Evolutionary conservation across 2,888 invertebrate species (phyloP).

Genomic region (Hemithea aestivaria): DNA sequence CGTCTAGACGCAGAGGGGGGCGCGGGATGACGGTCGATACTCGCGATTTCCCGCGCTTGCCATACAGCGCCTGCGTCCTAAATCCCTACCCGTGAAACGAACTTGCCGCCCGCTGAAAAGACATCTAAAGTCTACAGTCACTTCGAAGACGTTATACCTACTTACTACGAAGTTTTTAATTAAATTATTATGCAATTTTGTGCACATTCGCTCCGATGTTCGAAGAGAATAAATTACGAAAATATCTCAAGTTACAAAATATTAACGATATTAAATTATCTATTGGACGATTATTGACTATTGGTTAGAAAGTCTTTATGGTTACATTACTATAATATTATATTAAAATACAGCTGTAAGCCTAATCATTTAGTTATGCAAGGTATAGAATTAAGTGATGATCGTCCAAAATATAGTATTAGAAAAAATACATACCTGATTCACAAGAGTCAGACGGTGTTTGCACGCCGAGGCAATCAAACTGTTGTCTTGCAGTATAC

Average conservation of each 20-base stretch:
- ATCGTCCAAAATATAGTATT: too few species aligned
- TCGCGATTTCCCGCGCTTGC: constrained; percentile 75
- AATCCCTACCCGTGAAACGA: constrained; percentile 45
- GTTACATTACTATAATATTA: too few species aligned
- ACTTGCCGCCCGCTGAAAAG: constrained; percentile 51
- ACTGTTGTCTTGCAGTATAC: constrained; percentile 81
- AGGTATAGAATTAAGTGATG: too few species aligned
- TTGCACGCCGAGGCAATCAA: constrained; percentile 87
- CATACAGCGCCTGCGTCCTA: constrained; percentile 67
- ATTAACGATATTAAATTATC: too few species aligned
- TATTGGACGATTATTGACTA: too few species aligned
- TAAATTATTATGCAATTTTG: too few species aligned
- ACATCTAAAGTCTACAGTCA: constrained; percentile 25
- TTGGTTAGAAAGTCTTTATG: too few species aligned
- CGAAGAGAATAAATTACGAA: too few species aligned
- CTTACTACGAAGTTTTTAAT: neutral
- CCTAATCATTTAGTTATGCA: too few species aligned
- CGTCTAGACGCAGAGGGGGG: constrained; percentile 73
- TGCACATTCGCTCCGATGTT: too few species aligned
- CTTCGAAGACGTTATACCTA: constrained; percentile 13
- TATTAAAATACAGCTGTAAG: too few species aligned
- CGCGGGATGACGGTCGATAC: constrained; percentile 69
- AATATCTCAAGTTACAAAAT: too few species aligned
- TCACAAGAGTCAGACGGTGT: constrained; percentile 95
- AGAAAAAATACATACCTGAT: constrained; percentile 67